These are phyloP conservation scores for Cossypha polioptera DNA, from an alignment of 2,797 vertebrate species.

Conservation along the genomic window DNA sequence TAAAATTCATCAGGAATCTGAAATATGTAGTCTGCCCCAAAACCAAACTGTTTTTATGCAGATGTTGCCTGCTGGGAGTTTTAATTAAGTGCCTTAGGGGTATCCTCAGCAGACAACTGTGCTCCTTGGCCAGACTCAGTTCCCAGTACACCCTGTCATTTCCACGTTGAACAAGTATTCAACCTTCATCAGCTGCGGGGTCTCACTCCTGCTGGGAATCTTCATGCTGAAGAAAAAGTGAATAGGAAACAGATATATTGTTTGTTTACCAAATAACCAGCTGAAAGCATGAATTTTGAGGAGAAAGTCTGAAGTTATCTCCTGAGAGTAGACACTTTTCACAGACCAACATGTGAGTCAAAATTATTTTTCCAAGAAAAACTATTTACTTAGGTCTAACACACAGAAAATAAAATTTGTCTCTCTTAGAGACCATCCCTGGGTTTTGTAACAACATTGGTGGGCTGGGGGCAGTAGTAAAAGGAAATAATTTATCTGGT, in stretches of 20 bases:
- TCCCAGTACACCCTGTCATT: neutral
- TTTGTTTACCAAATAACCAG: neutral
- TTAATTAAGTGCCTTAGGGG: neutral
- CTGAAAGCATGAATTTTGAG: neutral
- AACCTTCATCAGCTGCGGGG: neutral
- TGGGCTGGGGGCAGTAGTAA: neutral
- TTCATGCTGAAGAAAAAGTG: neutral
- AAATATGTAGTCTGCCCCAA: neutral
- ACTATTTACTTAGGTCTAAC: neutral
- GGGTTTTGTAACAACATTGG: neutral
- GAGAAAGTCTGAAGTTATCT: neutral
- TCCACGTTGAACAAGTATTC: neutral
- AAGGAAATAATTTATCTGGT: neutral
- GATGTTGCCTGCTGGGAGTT: constrained; percentile 12
- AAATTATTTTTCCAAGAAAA: neutral
- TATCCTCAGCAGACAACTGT: neutral
- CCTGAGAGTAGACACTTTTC: neutral
- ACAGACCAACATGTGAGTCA: neutral
- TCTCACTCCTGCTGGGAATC: neutral
- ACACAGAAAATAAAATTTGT: neutral
- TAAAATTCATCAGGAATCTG: neutral
- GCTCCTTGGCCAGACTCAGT: neutral
- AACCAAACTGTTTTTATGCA: neutral
- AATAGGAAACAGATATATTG: neutral
- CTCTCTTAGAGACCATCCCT: neutral